Evolutionary conservation across 2,888 invertebrate genomes (phyloP).

Genomic region (Lymantria monacha): DNA sequence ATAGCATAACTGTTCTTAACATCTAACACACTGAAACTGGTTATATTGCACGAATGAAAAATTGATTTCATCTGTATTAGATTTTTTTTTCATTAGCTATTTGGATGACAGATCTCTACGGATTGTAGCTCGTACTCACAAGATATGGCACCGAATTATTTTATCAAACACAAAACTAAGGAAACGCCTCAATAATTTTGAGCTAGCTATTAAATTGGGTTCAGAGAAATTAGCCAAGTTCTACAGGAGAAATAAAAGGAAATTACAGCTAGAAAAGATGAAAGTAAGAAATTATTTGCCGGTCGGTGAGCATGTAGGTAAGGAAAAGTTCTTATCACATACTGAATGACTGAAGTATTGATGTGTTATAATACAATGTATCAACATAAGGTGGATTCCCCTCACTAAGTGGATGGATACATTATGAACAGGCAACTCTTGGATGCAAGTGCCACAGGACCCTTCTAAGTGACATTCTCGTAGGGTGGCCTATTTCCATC

Average conservation of each 20-base stretch:
- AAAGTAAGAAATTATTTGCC: conserved; percentile 47
- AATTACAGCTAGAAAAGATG: conserved; percentile 31
- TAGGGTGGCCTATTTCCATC: too few species aligned
- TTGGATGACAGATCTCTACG: conserved; percentile 56
- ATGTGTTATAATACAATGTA: too few species aligned
- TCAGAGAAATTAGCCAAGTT: conserved; percentile 54
- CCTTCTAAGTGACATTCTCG: too few species aligned
- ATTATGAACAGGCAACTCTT: too few species aligned
- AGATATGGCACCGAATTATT: conserved; percentile 61
- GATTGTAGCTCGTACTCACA: conserved; percentile 42
- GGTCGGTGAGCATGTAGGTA: conserved; percentile 43
- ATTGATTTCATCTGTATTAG: too few species aligned
- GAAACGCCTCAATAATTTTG: conserved; percentile 55
- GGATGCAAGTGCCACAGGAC: too few species aligned
- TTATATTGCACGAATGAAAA: too few species aligned
- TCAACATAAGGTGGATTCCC: too few species aligned
- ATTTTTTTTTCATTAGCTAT: conserved; percentile 42
- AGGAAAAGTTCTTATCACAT: background rate
- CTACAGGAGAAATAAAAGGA: conserved; percentile 46
- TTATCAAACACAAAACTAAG: conserved; percentile 46
- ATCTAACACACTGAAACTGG: too few species aligned
- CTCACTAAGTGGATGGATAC: too few species aligned
- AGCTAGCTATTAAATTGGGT: conserved; percentile 53
- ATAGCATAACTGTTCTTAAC: too few species aligned
- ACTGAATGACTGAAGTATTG: too few species aligned